Percentiles rank a stretch among this genome's conserved stretches.
Conservation (phyloP, 1,140 invertebrate genomes). For the Eueides isabella region DNA sequence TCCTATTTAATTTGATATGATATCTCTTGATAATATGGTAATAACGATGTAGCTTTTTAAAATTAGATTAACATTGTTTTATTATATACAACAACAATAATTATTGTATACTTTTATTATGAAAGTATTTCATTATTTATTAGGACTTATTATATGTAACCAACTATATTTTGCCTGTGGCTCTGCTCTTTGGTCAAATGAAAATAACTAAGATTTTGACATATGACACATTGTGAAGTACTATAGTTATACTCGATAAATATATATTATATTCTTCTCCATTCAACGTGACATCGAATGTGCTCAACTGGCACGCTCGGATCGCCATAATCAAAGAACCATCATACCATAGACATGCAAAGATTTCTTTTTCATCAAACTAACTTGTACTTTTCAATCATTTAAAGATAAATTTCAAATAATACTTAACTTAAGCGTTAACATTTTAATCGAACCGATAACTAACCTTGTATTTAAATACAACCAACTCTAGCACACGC, state of each 20-base stretch:
- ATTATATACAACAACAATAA: not conserved
- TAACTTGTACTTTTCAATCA: no score
- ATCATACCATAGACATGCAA: no score
- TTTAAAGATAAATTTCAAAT: no score
- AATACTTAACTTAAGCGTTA: no score
- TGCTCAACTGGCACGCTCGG: no score
- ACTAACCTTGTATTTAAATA: not conserved
- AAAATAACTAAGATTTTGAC: not conserved
- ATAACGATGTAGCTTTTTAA: constrained; percentile 9
- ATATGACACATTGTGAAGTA: no score
- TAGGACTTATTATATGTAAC: not conserved
- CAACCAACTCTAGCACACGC: not conserved
- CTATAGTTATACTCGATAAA: no score
- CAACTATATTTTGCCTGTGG: not conserved
- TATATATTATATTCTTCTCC: no score
- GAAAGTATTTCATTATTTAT: not conserved
- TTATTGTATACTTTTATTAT: not conserved
- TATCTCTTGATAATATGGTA: not conserved
- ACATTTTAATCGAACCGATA: not conserved
- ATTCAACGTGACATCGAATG: no score
- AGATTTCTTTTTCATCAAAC: no score
- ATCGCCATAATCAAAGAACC: no score
- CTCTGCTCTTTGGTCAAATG: not conserved
- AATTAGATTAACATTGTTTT: not conserved
- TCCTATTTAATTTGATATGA: constrained; percentile 5